A percentile compares a stretch with the other conserved stretches of the same genome.
Conservation (phyloP, 2,113 vertebrate species). For the Amblyopsis rosae region DNA sequence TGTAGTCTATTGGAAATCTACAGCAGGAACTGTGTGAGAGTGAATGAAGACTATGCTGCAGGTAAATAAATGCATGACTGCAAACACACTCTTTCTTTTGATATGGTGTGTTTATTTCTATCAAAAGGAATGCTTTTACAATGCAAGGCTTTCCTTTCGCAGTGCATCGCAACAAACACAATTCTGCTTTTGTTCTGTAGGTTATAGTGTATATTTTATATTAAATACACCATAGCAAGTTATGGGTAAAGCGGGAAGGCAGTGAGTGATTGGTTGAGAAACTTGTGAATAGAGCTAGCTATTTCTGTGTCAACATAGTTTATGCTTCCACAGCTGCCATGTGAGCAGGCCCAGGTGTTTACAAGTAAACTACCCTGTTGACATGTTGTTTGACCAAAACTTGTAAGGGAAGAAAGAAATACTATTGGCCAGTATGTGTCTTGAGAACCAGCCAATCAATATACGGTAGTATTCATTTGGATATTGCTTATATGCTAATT, state of each 20-base stretch:
- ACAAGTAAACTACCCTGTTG: conserved; percentile 62
- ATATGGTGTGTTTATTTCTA: background rate
- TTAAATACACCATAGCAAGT: too few species aligned
- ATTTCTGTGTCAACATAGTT: conserved; percentile 16
- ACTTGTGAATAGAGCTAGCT: conserved; percentile 20
- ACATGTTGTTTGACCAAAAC: conserved; percentile 68
- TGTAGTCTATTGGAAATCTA: conserved; percentile 38
- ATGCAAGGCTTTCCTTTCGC: too few species aligned
- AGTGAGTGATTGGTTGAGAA: conserved; percentile 8
- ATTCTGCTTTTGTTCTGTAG: background rate
- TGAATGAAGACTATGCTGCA: conserved; percentile 64
- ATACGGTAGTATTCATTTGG: conserved; percentile 51
- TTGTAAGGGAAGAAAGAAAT: conserved; percentile 69
- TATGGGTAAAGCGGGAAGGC: background rate
- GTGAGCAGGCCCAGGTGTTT: conserved; percentile 61
- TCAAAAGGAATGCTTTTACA: background rate
- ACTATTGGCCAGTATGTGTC: conserved; percentile 69
- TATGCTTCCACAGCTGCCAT: conserved; percentile 57
- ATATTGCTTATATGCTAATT: conserved; percentile 61
- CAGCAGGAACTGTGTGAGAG: conserved; percentile 29
- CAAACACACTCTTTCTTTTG: background rate
- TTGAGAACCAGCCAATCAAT: conserved; percentile 56
- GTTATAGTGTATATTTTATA: too few species aligned
- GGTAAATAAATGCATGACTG: conserved; percentile 48
- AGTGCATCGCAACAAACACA: background rate